phyloP scores from a whole-genome alignment of 1,140 invertebrate genomes.

The Apis laboriosa region DNA sequence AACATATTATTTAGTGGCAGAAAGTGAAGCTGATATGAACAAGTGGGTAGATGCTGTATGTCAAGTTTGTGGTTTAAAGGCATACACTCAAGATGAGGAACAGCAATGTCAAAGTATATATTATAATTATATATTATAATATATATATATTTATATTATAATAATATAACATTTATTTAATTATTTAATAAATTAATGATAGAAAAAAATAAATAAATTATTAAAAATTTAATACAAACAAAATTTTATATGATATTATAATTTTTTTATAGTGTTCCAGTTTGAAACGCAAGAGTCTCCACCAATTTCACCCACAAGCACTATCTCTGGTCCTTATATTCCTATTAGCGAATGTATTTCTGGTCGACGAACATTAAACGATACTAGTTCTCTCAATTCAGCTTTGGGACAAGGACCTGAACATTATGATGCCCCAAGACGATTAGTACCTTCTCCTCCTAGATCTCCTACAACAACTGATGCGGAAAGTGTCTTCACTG shows the following conservation, averaged over 20 bases:
- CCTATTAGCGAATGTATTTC: constrained; percentile 94
- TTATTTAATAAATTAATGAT: too few species aligned
- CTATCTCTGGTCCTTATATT: constrained; percentile 88
- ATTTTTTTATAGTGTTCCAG: constrained; percentile 72
- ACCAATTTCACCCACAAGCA: constrained; percentile 83
- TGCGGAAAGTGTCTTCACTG: constrained; percentile 78
- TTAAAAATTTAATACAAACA: not conserved
- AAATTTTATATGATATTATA: constrained; percentile 11
- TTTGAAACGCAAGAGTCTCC: constrained; percentile 82
- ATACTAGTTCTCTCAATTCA: constrained; percentile 76
- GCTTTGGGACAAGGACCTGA: constrained; percentile 72
- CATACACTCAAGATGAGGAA: constrained; percentile 87
- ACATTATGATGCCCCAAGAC: constrained; percentile 77
- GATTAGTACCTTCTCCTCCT: constrained; percentile 75
- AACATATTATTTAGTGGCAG: constrained; percentile 95
- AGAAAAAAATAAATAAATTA: not conserved
- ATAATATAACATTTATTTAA: too few species aligned
- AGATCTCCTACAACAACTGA: constrained; percentile 79
- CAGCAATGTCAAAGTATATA: constrained; percentile 77
- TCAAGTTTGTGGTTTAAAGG: constrained; percentile 93
- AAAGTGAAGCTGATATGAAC: constrained; percentile 95
- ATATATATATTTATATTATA: constrained; percentile 24
- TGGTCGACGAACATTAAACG: constrained; percentile 83
- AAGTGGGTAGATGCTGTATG: constrained; percentile 97
- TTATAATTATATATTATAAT: not conserved